A percentile compares a stretch with the other conserved stretches of the same genome.
phyloP scores from a whole-genome alignment of 1,140 invertebrate genomes.

The Radopholus similis region DNA sequence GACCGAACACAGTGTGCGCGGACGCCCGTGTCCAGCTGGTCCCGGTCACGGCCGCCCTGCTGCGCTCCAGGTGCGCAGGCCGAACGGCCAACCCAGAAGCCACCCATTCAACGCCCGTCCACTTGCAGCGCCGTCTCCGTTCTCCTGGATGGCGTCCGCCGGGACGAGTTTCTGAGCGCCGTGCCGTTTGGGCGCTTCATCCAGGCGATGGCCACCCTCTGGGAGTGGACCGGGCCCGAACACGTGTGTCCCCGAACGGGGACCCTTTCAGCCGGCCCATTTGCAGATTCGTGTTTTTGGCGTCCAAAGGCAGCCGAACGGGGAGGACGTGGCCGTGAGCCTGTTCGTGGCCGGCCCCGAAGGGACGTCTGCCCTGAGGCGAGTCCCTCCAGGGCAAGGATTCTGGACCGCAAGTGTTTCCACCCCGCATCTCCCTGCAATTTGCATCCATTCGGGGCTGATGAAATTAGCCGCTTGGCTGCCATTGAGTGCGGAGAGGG shows the following conservation, averaged over 20 bases:
- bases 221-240: slow-evolving; percentile 78
- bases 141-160: slow-evolving; percentile 76
- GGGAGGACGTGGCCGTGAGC: not conserved
- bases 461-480: too few species aligned
- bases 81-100: too few species aligned
- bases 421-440: too few species aligned
- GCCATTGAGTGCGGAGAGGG: too few species aligned
- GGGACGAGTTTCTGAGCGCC: slow-evolving; percentile 84
- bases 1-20: slow-evolving; percentile 63
- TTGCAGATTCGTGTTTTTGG: slow-evolving; percentile 90
- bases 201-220: slow-evolving; percentile 82
- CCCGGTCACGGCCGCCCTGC: slow-evolving; percentile 73
- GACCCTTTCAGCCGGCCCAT: too few species aligned
- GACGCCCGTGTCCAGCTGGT: slow-evolving; percentile 4
- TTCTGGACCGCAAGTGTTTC: too few species aligned
- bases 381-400: too few species aligned
- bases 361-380: too few species aligned
- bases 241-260: too few species aligned
- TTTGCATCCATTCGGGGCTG: too few species aligned
- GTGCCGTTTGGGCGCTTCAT: slow-evolving; percentile 77
- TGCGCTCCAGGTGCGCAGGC: slow-evolving; percentile 76
- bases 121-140: slow-evolving; percentile 68
- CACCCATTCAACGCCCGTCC: too few species aligned
- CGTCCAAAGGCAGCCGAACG: not conserved
- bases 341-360: not conserved